Base-by-base conservation (phyloP, 2,888 invertebrate species). In the Apodemia hepburni region DNA sequence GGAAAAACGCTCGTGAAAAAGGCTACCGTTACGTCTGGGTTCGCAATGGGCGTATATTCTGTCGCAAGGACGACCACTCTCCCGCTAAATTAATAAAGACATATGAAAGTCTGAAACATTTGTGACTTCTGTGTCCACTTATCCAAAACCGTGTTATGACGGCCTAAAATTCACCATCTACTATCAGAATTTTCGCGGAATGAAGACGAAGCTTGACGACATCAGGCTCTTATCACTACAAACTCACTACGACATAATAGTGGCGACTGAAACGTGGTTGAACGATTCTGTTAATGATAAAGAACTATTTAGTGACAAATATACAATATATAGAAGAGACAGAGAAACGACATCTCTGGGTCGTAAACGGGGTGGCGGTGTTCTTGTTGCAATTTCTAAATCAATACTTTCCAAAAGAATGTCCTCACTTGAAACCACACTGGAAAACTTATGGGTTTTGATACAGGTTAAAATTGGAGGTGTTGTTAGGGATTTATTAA, bases 41-140 rank as follows among this genome's bases (percentile, higher is more conserved):
- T 11, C 64, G 65, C 11, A 66, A 66, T 45, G 65, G 68, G 18
- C 64, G 65, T 27, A 66, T 68, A 22, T 63, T 64, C n/a, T 18
- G 61, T 8, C 63, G 65, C 54, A 65, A 64, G 29, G 51, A 65
- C 35, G 65, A 65, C 9, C 63, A 65, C 42, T 63, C 61, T 45
- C 63, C 59, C 8, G 62, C 65, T 5, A 63, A 63, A 47, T 62
- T 62, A 61, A 63, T 65, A 11, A 65, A 60, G 33, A 60, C 54
- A 29, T 59, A 63, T 35, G 62, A 65, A 17, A 58, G 63, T 9
- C 61, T 65, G 8, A 62, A 65, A 5, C 51, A 42, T 5, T 29
- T 29, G 29, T 29, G 29, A 29, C 29, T 3, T 29, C 6, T 29
- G 29, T 29, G 4, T 6, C 3, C 15, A 8, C 22, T 12, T 54